Percentiles rank a stretch among this genome's conserved stretches.
Conservation (phyloP, 2,888 invertebrate genomes). For the Chaetoderma sp. region DNA sequence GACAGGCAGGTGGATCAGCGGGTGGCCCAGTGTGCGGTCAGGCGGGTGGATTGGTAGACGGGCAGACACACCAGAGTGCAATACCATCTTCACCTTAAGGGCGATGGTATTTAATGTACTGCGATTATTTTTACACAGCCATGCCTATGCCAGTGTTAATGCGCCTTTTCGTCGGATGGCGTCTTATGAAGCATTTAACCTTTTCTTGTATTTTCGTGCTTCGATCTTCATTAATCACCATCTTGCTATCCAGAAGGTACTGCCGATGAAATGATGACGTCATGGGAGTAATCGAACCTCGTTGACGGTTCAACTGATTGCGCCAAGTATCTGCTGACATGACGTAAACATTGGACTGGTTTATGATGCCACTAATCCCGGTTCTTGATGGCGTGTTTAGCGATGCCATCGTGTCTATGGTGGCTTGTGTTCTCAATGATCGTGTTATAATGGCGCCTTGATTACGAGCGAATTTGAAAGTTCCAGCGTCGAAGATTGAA, state of each 20-base stretch:
- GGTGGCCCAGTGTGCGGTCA: too few relatives aligned
- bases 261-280: slow-evolving; percentile 39
- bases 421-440: not conserved
- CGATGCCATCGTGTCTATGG: not conserved
- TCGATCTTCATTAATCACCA: slow-evolving; percentile 33
- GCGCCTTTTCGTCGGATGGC: not conserved
- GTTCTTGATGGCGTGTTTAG: slow-evolving; percentile 7
- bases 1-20: too few relatives aligned
- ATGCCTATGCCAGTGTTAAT: too few relatives aligned
- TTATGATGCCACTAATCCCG: slow-evolving; percentile 46
- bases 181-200: slow-evolving; percentile 40
- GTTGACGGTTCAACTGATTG: slow-evolving; percentile 38
- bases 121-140: too few relatives aligned
- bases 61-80: too few relatives aligned
- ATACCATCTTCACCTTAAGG: too few relatives aligned
- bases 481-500: not conserved
- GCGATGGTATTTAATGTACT: too few relatives aligned
- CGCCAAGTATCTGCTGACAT: slow-evolving; percentile 49
- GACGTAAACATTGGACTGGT: slow-evolving; percentile 32
- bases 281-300: slow-evolving; percentile 29
- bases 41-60: too few relatives aligned
- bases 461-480: not conserved
- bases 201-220: slow-evolving; percentile 34
- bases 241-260: slow-evolving; percentile 36
- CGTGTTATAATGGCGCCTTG: slow-evolving; percentile 5